Percentiles rank a stretch among this genome's conserved stretches.
Conservation (phyloP, 2,113 vertebrate genomes). For the Campylomormyrus numenius region DNA sequence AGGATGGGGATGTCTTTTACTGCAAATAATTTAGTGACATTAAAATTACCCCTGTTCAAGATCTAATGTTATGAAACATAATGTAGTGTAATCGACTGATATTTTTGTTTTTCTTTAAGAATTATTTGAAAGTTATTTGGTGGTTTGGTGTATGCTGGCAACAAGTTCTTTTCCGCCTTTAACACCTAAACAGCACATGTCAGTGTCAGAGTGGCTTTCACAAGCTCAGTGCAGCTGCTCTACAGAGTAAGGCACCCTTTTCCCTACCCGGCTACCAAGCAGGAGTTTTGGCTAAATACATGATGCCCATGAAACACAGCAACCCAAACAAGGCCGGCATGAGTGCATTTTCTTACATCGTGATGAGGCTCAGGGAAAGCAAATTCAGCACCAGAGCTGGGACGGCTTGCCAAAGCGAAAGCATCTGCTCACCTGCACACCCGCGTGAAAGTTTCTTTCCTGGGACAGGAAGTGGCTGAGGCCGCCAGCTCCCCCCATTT, state of each 20-base stretch:
- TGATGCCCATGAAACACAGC: background rate
- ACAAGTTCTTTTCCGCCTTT: background rate
- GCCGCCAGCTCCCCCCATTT: background rate
- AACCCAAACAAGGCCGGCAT: background rate
- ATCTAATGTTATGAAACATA: background rate
- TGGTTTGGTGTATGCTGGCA: background rate
- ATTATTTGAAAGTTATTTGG: background rate
- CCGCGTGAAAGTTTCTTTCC: background rate
- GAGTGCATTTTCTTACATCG: background rate
- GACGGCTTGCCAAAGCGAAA: background rate
- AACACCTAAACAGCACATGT: background rate
- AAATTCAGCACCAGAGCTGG: background rate
- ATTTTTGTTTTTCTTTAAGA: background rate
- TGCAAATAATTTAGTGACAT: background rate
- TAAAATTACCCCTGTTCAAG: background rate
- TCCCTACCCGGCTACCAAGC: background rate
- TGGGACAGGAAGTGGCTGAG: background rate
- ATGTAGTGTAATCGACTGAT: background rate
- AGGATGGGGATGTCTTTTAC: background rate
- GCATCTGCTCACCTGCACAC: background rate
- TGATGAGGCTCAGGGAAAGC: background rate
- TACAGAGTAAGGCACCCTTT: background rate
- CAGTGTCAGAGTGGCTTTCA: background rate
- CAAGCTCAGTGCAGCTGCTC: background rate
- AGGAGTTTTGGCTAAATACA: background rate